These are phyloP conservation scores for Xylota sylvarum DNA, from an alignment of 2,888 invertebrate genomes.

Conservation along the genomic window DNA sequence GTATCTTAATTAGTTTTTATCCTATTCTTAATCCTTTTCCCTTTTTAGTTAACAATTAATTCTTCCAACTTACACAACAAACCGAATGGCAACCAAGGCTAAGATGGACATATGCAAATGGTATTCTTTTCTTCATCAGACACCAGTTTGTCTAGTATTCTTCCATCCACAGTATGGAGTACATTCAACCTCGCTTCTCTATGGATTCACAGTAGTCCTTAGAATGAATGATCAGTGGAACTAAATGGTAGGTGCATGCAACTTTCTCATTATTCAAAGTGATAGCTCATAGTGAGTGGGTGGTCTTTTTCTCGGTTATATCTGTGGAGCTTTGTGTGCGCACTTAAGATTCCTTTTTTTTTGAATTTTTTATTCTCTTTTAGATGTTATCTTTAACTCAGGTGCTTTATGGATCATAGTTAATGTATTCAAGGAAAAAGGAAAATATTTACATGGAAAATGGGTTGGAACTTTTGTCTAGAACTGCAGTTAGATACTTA, in stretches of 20 bases:
- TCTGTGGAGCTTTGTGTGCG: conserved; percentile 17
- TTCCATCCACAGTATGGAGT: conserved; percentile 14
- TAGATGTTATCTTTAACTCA: conserved; percentile 48
- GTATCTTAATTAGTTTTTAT: background rate
- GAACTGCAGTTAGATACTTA: conserved; percentile 8
- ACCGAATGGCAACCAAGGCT: background rate
- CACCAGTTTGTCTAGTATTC: conserved; percentile 24
- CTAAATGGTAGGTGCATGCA: conserved; percentile 71
- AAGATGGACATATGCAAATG: conserved; percentile 34
- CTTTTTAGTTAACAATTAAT: background rate
- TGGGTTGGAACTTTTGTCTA: conserved; percentile 8
- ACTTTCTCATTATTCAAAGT: conserved; percentile 76
- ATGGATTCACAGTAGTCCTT: conserved; percentile 52
- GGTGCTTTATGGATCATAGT: conserved; percentile 56
- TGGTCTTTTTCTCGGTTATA: conserved; percentile 50
- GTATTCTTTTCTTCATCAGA: conserved; percentile 11
- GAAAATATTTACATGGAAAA: conserved; percentile 8
- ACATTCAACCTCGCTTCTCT: conserved; percentile 37
- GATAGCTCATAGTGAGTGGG: conserved; percentile 68
- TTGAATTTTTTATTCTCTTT: conserved; percentile 18
- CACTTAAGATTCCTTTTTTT: conserved; percentile 17
- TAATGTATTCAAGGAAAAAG: conserved; percentile 31
- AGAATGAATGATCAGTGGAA: conserved; percentile 69
- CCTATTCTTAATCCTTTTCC: background rate
- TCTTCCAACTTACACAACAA: background rate